Evolutionary conservation across 2,888 invertebrate genomes (phyloP).

Genomic region (Zhuqinia jingwanae): DNA sequence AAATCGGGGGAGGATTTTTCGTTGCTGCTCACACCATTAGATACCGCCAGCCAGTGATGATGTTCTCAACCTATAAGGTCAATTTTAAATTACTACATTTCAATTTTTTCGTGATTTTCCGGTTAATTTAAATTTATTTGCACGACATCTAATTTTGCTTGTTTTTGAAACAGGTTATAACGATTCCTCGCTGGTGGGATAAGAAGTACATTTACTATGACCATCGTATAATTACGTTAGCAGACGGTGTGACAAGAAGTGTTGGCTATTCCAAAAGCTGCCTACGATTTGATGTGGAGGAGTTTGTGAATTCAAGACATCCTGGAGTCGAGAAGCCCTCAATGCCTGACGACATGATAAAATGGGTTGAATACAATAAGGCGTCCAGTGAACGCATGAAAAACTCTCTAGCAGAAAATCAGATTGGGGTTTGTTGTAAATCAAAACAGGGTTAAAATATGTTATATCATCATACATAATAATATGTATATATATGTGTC

Average conservation of each 20-base stretch:
- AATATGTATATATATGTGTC: not conserved
- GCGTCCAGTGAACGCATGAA: slow-evolving; percentile 89
- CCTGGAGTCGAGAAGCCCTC: slow-evolving; percentile 85
- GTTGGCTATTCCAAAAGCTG: slow-evolving; percentile 89
- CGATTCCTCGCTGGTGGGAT: slow-evolving; percentile 89
- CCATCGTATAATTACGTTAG: slow-evolving; percentile 89
- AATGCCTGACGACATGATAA: slow-evolving; percentile 87
- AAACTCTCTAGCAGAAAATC: slow-evolving; percentile 81
- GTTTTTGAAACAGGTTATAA: slow-evolving; percentile 75
- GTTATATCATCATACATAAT: too few species aligned
- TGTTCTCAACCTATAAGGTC: slow-evolving; percentile 89
- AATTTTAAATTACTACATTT: too few species aligned
- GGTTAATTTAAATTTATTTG: too few species aligned
- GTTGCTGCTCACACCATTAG: slow-evolving; percentile 81
- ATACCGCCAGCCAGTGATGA: slow-evolving; percentile 89
- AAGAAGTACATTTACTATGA: slow-evolving; percentile 92
- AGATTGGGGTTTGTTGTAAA: slow-evolving; percentile 32
- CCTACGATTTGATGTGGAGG: slow-evolving; percentile 83
- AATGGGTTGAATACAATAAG: slow-evolving; percentile 89
- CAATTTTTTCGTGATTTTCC: too few species aligned
- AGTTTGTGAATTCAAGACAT: slow-evolving; percentile 85
- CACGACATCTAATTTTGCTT: too few species aligned
- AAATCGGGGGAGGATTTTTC: slow-evolving; percentile 72
- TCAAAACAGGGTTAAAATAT: slow-evolving; percentile 56
- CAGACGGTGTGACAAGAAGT: slow-evolving; percentile 90